Base-by-base conservation (phyloP, 64 coral and sea anemone species). In the Acropora tenuis region DNA sequence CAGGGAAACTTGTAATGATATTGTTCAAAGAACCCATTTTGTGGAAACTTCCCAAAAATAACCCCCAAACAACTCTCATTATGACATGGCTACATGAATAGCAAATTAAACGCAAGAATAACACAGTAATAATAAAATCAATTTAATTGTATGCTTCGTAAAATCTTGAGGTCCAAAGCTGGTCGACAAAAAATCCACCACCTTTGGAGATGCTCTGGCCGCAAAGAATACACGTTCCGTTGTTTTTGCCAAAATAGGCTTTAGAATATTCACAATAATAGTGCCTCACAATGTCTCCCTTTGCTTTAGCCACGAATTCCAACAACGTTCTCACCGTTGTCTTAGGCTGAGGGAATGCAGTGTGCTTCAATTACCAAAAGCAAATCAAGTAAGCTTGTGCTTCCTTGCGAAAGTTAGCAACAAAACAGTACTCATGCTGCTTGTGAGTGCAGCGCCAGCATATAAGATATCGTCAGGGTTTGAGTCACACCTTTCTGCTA, bases 211-310 rank as follows among this genome's bases (percentile, higher is more conserved):
- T 75, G 66, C 65, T 48, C 40, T 43, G 44, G 48, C 83, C 83
- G 73, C 66, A 73, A 73, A 75, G 69, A 19, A 57, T 75, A n/a
- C 63, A 48, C 47, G 47, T 44, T 3, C 83, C 76, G 20, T n/a
- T 73, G 16, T 60, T 66, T 86, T 76, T 77, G 43, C 74, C 63
- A 43, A 50, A 75, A 73, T 87, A 92, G 16, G 80, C 90, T 18
- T 92, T 92, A 47, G 81, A 92, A 30, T 85, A 92, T 44, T 20
- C 80, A 83, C 90, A 92, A 92, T 78, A 92, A 55, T 66, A 86
- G 47, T 92, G 90, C 47, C 86, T 92, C 4, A 50, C 52, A 76
- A 92, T 85, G 50, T 92, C 74, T 77, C 80, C 82, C 74, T 92
- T 92, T 41, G 79, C 79, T 63, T 78, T 68, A 20, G 81, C 49